phyloP scores from a whole-genome alignment of 2,888 invertebrate genomes.

The Thyatira batis region DNA sequence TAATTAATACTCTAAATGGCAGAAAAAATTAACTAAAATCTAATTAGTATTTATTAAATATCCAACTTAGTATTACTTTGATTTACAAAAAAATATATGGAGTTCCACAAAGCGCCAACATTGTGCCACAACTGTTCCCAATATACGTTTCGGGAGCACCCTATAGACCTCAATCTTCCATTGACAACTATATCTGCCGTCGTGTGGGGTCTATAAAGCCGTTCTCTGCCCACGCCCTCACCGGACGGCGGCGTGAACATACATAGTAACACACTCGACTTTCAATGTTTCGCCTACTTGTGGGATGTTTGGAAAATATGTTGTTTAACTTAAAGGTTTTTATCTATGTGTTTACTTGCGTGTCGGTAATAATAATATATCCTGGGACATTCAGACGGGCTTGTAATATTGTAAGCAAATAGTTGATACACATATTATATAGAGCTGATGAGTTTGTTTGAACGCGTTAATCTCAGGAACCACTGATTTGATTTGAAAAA shows the following conservation, averaged over 20 bases:
- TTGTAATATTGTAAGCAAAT: too few relatives aligned
- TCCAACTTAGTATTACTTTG: too few relatives aligned
- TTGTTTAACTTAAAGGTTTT: not conserved
- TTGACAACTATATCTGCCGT: slow-evolving; percentile 42
- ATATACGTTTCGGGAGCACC: slow-evolving; percentile 2
- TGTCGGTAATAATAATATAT: too few relatives aligned
- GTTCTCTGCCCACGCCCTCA: slow-evolving; percentile 32
- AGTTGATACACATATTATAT: too few relatives aligned
- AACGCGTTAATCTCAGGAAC: too few relatives aligned
- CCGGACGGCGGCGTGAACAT: not conserved
- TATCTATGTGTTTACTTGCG: not conserved
- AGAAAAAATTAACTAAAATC: too few relatives aligned
- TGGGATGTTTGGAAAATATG: not conserved
- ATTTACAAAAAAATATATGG: not conserved
- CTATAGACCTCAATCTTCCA: slow-evolving; percentile 18
- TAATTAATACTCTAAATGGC: too few relatives aligned
- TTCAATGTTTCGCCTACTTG: not conserved
- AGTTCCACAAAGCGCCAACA: not conserved
- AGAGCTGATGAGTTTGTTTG: too few relatives aligned
- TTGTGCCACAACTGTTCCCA: not conserved
- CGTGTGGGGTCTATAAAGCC: slow-evolving; percentile 57
- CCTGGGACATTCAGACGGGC: too few relatives aligned
- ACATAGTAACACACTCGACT: not conserved
- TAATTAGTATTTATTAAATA: too few relatives aligned
- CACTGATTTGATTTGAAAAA: too few relatives aligned